Base-by-base conservation (phyloP, 37 sponge, comb jelly and placozoan species). In the Spongilla lacustris region DNA sequence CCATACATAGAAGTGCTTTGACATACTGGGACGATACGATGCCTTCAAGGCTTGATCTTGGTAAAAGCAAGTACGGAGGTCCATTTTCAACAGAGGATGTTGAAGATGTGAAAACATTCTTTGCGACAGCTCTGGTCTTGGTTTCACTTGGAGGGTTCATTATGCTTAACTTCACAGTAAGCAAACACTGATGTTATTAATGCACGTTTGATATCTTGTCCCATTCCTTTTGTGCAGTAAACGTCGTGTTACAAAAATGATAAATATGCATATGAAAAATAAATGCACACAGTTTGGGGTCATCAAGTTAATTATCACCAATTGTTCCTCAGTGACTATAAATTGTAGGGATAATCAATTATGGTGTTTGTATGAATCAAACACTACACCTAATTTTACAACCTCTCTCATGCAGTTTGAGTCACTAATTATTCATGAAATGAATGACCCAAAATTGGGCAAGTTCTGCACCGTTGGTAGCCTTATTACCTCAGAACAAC, bases 21-120 rank as follows among this genome's bases (percentile, higher is more conserved):
- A 74, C 74, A 27, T 74, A 74, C 32, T 74, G 74, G 28, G 74
- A 74, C 3, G 33, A 74, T 74, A 29, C 29, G 8, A 31, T 4
- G 4, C 74, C 74, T 34, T 34, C 74, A 27, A 74, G 74, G 33
- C 74, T 74, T 21, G 74, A 74, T 29, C 23, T 34, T 9, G 74
- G 74, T 11, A 74, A 74, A 8, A 34, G 34, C 28, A 74, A 74
- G 32, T 74, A 74, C 33, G 74, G 74, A 31, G 74, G 74, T 31
- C 74, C 74, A 22, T 74, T 74, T 8, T 34, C 74, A 22, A 74
- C 74, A 30, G 74, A 74, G 32, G 34, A 74, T 8, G 74, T 74
- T 3, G 74, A 74, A 8, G 74, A 74, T 74, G 74, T 74, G 28
- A 74, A 74, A 35, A 74, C 74, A 25, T 74, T 74, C 74, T 74